phyloP scores from a whole-genome alignment of 2,797 vertebrate species.

The Prionace glauca region DNA sequence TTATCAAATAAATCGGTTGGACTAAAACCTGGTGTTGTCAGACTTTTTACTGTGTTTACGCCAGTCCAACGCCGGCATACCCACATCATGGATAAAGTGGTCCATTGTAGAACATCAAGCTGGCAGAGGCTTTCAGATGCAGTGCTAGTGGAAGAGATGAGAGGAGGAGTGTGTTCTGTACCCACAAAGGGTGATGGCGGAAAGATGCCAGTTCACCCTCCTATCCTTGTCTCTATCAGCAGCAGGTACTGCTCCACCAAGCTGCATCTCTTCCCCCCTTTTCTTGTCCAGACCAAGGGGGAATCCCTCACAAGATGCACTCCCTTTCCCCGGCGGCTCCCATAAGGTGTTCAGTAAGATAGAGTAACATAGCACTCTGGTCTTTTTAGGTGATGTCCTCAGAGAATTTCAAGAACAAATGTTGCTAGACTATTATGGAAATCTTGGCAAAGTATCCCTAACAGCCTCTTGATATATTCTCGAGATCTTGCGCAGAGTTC shows the following conservation, averaged over 20 bases:
- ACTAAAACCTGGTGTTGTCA: too few species aligned
- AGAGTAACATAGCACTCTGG: neutral
- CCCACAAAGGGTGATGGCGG: neutral
- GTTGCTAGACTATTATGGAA: neutral
- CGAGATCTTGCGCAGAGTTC: neutral
- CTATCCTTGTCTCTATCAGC: neutral
- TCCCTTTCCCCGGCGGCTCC: neutral
- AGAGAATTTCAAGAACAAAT: neutral
- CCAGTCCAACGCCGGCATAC: too few species aligned
- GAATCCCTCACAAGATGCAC: neutral
- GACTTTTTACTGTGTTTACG: too few species aligned
- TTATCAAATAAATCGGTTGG: too few species aligned
- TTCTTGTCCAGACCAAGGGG: neutral
- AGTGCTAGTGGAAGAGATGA: neutral
- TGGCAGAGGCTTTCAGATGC: neutral
- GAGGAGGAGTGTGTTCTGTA: neutral
- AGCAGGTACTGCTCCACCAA: neutral
- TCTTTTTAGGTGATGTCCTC: neutral
- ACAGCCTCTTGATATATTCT: neutral
- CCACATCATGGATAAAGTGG: neutral
- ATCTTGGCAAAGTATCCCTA: neutral
- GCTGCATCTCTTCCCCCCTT: neutral
- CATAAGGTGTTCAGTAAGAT: neutral
- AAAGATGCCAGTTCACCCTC: neutral
- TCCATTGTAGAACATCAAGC: neutral